Evolutionary conservation across 1,140 invertebrate genomes (phyloP), one percentile per base, ranked within the genome.

Genomic region (Drosophila insularis): DNA sequence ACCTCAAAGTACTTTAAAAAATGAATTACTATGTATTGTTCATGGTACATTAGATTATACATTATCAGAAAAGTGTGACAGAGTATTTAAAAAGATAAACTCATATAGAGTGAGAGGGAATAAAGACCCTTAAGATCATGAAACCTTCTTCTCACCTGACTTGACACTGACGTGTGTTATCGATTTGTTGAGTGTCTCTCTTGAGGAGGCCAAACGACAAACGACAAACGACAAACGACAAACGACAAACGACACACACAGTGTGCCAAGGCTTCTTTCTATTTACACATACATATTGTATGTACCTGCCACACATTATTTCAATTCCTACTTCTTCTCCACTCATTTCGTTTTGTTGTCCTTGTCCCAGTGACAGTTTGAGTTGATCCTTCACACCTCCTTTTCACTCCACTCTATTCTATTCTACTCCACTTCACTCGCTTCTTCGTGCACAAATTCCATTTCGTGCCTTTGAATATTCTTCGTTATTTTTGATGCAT

Each of bases 401-500:
- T 37, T 14, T 23, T 50, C 23, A 27, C 40, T 43, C 8, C 11
- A 60, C 55, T 54, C 17, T 7, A 32, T 8, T 10, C 54, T 8
- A 4, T 17, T n/a, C 8, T 11, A 4, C 35, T 14, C 19, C 17
- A 39, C 37, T 14, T 19, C 3, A 19, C 4, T 50, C 40, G 23
- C 43, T 43, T 35, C 13, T 62, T 54, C 19, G 21, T 35, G 63
- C 55, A 59, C 43, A 50, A 46, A 23, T 62, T 56, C 69, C 56
- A 64, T 81, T 72, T 56, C 82, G 80, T 89, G 80, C 69, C 50
- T 37, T 78, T 56, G 74, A 70, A 84, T 84, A 89, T 84, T 77
- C 80, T 84, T 89, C 84, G 80, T 89, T 87, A 87, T 78, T 79
- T 75, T 74, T 89, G 80, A 89, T 89, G 84, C 85, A 89, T 84